Evolutionary conservation across 2,888 invertebrate genomes (phyloP), one percentile per base, ranked within the genome.

Genomic region (Leptinotarsa haldemani): DNA sequence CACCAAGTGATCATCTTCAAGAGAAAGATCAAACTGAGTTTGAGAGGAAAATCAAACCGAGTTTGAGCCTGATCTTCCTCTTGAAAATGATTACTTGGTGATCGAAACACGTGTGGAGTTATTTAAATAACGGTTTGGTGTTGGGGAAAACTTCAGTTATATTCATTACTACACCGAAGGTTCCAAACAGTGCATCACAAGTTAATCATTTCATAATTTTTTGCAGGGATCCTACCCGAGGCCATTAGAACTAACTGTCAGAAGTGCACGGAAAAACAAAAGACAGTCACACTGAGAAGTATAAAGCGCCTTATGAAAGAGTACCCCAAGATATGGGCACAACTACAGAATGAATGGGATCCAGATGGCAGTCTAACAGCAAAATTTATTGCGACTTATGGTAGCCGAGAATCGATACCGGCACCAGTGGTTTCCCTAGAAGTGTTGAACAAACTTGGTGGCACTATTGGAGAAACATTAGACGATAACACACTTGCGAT

Each of bases 221-320:
- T 50, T 50, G 50, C 15, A 50, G 50, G 50, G n/a, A 89, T 93
- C 79, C 88, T 94, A 15, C 94, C 94, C 7, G 94, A 94, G 86
- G 93, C 93, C 1, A 84, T 94, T 69, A 86, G 90, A 78, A 92
- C 92, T 40, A 92, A 91, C 80, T 94, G 94, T 85, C 84, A 88
- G 18, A 89, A 92, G 67, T 93, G 94, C 83, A 92, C 92, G 3
- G 91, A 91, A 69, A 90, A 91, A 73, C 94, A 94, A 86, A 92
- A 91, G 84, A 87, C 86, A 65, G 90, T 90, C 0, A 92, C 93
- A 0, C 89, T 92, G 16, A 91, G 91, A 81, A 90, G 93, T 18
- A 92, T 94, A 74, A 90, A 88, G 76, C 89, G 92, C 69, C 86
- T 94, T 69, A 91, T 90, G 83, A 87, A 89, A 74, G 92, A 93